Evolutionary conservation across 1,140 invertebrate species (phyloP).

Genomic region (Sitobion miscanthi): DNA sequence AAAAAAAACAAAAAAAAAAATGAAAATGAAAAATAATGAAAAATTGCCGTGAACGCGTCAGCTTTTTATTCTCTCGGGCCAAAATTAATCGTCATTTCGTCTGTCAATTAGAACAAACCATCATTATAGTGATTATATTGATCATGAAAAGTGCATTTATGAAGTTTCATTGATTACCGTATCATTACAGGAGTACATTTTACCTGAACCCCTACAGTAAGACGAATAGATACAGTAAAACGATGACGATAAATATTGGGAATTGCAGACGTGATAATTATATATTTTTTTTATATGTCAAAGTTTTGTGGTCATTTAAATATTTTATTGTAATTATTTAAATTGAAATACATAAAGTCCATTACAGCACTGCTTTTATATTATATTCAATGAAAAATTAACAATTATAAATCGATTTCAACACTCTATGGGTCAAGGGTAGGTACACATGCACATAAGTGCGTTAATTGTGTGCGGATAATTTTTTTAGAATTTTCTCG

Average conservation of each 20-base stretch:
- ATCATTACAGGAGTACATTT: not conserved
- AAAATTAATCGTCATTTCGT: slow-evolving; percentile 1
- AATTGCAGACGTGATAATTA: not conserved
- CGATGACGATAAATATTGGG: not conserved
- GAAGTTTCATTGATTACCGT: not conserved
- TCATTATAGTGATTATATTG: not conserved
- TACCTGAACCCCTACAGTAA: not conserved
- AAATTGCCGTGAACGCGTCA: not conserved
- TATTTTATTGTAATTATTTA: not conserved
- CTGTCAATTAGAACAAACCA: not conserved
- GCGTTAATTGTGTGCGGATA: no score
- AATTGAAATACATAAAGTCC: not conserved
- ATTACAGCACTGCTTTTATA: not conserved
- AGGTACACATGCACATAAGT: no score
- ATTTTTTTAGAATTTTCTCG: no score
- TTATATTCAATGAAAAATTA: not conserved
- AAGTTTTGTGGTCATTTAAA: not conserved
- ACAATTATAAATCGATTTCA: not conserved
- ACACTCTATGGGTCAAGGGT: not conserved
- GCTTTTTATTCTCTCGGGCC: not conserved
- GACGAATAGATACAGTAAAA: not conserved
- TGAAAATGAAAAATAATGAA: not conserved
- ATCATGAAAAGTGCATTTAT: not conserved
- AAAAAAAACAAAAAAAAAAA: not conserved
- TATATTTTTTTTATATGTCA: not conserved